Evolutionary conservation across 2,888 invertebrate genomes (phyloP).

Genomic region (Neoitamus cyanurus): DNA sequence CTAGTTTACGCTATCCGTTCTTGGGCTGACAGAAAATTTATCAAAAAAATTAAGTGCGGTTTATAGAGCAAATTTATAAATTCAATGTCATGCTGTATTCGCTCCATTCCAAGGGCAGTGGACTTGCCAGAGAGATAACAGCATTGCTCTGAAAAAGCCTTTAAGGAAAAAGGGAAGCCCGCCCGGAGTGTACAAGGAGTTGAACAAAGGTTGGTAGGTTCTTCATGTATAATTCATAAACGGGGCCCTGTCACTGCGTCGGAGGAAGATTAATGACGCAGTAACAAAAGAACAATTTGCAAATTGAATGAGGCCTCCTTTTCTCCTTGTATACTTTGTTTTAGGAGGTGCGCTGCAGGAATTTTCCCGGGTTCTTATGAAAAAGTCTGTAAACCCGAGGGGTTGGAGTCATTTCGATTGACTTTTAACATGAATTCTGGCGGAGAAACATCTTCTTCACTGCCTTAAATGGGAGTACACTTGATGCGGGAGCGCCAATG

Average conservation of each 20-base stretch:
- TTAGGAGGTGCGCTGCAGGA: background rate
- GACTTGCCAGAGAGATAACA: background rate
- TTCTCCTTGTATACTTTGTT: background rate
- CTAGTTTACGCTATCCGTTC: background rate
- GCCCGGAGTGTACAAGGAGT: background rate
- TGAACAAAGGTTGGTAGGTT: background rate
- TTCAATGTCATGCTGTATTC: background rate
- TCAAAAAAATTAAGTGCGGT: slow-evolving; percentile 14
- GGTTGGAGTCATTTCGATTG: background rate
- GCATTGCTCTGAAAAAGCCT: background rate
- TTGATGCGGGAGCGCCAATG: background rate
- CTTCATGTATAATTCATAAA: slow-evolving; percentile 1
- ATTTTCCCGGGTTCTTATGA: background rate
- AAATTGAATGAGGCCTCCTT: background rate
- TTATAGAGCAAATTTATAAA: slow-evolving; percentile 16
- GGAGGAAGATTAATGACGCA: background rate
- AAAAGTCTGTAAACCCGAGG: background rate
- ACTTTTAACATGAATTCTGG: background rate
- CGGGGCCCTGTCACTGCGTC: background rate
- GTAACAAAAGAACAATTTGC: slow-evolving; percentile 1
- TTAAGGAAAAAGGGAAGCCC: background rate
- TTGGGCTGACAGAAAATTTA: slow-evolving; percentile 7
- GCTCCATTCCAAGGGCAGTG: background rate
- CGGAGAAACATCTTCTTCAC: background rate
- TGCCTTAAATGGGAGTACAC: background rate